phyloP scores from a whole-genome alignment of 2,888 invertebrate species.

The Torymus auratus region DNA sequence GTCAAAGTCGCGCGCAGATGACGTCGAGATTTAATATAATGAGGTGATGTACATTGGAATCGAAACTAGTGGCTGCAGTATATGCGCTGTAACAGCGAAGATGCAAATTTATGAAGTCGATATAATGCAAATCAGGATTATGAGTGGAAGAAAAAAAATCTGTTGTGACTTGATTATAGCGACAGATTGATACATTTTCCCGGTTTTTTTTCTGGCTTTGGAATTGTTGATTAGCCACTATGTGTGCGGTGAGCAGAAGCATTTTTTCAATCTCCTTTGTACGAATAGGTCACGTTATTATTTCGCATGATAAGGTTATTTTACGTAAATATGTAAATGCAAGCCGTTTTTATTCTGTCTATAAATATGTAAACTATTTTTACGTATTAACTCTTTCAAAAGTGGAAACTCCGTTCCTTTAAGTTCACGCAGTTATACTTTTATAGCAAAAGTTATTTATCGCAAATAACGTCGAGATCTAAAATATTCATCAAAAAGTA shows the following conservation, averaged over 20 bases:
- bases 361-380: too few species aligned
- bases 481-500: too few species aligned
- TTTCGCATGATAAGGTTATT: too few species aligned
- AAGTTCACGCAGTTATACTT: too few species aligned
- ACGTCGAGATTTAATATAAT: not conserved
- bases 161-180: too few species aligned
- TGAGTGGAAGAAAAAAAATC: not conserved
- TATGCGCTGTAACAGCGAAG: not conserved
- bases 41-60: not conserved
- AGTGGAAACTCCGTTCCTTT: too few species aligned
- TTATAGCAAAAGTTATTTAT: too few species aligned
- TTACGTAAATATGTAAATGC: too few species aligned
- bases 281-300: too few species aligned
- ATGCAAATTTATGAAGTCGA: constrained; percentile 8
- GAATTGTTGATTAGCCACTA: not conserved
- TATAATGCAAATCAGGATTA: not conserved
- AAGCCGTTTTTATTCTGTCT: too few species aligned
- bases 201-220: not conserved
- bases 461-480: too few species aligned
- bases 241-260: not conserved
- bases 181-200: not conserved
- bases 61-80: not conserved
- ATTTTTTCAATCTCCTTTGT: not conserved
- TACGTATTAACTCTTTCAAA: too few species aligned
- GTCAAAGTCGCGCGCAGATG: constrained; percentile 12